Base-by-base conservation (phyloP, 2,797 vertebrate species). In the Rhinatrema bivittatum region DNA sequence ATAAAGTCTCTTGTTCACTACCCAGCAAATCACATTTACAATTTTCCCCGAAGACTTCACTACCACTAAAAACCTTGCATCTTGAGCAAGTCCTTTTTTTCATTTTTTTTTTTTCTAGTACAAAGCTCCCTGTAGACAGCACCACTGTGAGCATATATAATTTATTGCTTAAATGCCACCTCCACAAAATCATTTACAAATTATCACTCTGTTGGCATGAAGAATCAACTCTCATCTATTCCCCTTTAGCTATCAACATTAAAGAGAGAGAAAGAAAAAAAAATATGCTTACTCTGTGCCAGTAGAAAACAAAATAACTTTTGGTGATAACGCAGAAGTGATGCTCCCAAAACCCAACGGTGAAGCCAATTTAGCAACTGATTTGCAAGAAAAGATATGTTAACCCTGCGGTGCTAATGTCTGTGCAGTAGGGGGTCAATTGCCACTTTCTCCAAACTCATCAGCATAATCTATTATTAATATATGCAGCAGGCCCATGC, bases 401-500 rank as follows among this genome's bases (percentile, higher is more conserved):
- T 65, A 27, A 67, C 76, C 64, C 68, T 72, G 71, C 62, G 69
- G 42, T 42, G 49, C 74, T 84, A 84, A 82, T 79, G 84, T 76
- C 67, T 76, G 67, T 70, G 36, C 82, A 70, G 79, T 68, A 55
- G 85, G 85, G 82, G 82, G 81, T 80, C 79, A 65, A 84, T 86
- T 83, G 78, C 76, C 74, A 74, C 75, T 76, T 78, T 78, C 81
- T 77, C 76, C 76, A 74, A 84, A 81, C 79, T 81, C 79, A 86
- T 86, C 84, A 87, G 74, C 74, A 72, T 79, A 68, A 84, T 86
- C 82, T 84, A 86, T 86, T 85, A 86, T 86, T 86, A 86, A 87
- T 86, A 81, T 70, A 73, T 60, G 57, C 56, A 66, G 62, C 45
- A 79, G 80, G 72, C 75, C 76, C 74, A 68, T 42, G 58, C 39